Evolutionary conservation across 1,140 invertebrate genomes (phyloP), one percentile per base, ranked within the genome.

Genomic region (Drosophila albomicans): DNA sequence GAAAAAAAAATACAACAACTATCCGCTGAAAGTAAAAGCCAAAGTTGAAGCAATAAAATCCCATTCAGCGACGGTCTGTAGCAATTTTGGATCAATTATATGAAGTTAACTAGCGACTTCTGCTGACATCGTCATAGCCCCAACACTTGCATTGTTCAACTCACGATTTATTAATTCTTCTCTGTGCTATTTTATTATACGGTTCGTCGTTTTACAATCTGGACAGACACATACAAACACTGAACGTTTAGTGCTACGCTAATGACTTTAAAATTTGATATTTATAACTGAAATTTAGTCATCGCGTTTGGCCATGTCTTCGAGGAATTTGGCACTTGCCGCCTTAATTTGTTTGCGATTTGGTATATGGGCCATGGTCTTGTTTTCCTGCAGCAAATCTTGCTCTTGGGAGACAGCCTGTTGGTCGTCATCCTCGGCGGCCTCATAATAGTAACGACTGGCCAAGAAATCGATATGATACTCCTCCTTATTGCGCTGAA

Each of bases 291-390:
- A 11, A 10, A n/a, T 20, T 32, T 68, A 80, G 67, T 91, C 86
- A 10, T 92, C 81, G 16, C 73, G 80, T 38, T 92, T 92, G 4
- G 89, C 69, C 5, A 81, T 57, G 32, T 91, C 91, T 20, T 92
- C 91, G 2, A 92, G 57, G 6, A 81, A 62, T 57, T 90, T 89
- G 16, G 76, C 80, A 73, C 91, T 92, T 32, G 88, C 84, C 5
- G 78, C 64, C 71, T 92, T 92, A 5, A 92, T 89, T 56, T 89
- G 84, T 15, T 92, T 84, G 45, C 91, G 82, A 74, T 81, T 92
- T 0, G 89, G 91, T 16, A 92, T 85, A 77, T 87, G 79, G 30
- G 77, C 84, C 56, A 75, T 66, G 6, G 65, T 79, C 67, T 92
- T 92, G 32, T 77, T 79, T 51, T 92, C 91, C 49, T 75, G 73